These are phyloP conservation scores for Solenodon paradoxus DNA, from an alignment of 2,113 vertebrate genomes.

Conservation along the genomic window DNA sequence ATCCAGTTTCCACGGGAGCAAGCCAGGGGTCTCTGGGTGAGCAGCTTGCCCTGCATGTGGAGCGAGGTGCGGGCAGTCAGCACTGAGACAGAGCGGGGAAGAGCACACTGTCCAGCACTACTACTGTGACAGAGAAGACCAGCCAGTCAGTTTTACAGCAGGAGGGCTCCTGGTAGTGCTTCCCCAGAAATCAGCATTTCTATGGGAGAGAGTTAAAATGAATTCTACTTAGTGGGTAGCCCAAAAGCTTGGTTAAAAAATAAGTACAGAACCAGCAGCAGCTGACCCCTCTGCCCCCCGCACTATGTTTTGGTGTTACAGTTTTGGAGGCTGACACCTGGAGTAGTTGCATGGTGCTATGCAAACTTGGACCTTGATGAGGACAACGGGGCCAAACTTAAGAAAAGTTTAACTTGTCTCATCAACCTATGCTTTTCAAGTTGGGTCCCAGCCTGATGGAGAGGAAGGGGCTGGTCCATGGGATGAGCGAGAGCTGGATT, in stretches of 20 bases:
- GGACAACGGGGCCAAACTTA: no score
- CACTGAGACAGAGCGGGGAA: not conserved
- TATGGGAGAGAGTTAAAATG: not conserved
- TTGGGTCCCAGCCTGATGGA: not conserved
- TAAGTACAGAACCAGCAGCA: not conserved
- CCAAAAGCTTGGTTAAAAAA: not conserved
- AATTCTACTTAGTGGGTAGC: not conserved
- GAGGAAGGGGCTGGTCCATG: not conserved
- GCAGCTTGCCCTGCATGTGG: slow-evolving; percentile 57
- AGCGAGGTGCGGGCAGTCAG: not conserved
- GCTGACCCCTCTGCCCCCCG: not conserved
- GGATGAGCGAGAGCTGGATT: not conserved
- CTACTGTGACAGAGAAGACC: not conserved
- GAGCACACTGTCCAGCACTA: no score
- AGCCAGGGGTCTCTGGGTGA: slow-evolving; percentile 64
- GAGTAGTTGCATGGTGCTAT: not conserved
- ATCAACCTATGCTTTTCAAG: not conserved
- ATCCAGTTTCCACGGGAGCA: slow-evolving; percentile 68
- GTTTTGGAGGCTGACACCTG: not conserved
- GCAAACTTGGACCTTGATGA: not conserved
- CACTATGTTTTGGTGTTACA: not conserved
- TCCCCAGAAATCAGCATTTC: not conserved
- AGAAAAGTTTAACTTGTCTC: not conserved
- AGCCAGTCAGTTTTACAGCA: no score
- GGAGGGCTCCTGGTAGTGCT: not conserved